Conservation (phyloP, 2,113 vertebrate species). For the Theristicus caerulescens region DNA sequence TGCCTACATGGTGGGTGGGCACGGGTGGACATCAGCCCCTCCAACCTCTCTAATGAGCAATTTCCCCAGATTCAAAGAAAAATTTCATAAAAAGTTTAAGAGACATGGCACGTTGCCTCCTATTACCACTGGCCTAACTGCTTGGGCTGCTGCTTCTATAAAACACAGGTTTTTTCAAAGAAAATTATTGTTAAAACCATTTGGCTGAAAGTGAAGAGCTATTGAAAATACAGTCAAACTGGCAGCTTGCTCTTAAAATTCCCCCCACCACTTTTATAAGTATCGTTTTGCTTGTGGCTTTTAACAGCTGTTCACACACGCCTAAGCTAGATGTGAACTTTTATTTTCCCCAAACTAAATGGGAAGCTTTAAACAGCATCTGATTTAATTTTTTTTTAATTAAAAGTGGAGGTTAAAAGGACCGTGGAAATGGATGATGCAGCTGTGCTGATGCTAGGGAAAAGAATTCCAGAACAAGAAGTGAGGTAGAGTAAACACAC, state of each 20-base stretch:
- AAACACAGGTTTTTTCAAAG: constrained; percentile 43
- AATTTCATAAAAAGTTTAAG: constrained; percentile 58
- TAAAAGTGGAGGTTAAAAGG: constrained; percentile 62
- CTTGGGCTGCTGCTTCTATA: constrained; percentile 44
- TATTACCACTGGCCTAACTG: constrained; percentile 17
- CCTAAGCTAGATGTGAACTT: constrained; percentile 63
- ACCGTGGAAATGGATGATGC: constrained; percentile 44
- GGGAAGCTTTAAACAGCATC: constrained; percentile 60
- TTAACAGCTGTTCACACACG: constrained; percentile 67
- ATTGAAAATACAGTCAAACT: constrained; percentile 51
- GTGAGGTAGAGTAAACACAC: constrained; percentile 55
- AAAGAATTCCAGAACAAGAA: constrained; percentile 58
- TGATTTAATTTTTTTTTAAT: constrained; percentile 69
- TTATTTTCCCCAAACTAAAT: constrained; percentile 58
- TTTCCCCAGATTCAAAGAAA: constrained; percentile 61
- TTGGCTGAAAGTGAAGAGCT: constrained; percentile 46
- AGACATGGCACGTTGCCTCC: constrained; percentile 41
- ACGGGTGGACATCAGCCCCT: neutral
- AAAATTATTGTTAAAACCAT: constrained; percentile 63
- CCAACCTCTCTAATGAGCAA: constrained; percentile 44
- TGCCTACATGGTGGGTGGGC: constrained; percentile 29
- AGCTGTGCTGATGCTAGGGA: constrained; percentile 53
- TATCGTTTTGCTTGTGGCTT: constrained; percentile 63
- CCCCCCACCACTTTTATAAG: constrained; percentile 51
- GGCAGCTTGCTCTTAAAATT: constrained; percentile 65